Evolutionary conservation across 1,140 invertebrate genomes (phyloP), one percentile per base, ranked within the genome.

Genomic region (Drosophila jambulina): DNA sequence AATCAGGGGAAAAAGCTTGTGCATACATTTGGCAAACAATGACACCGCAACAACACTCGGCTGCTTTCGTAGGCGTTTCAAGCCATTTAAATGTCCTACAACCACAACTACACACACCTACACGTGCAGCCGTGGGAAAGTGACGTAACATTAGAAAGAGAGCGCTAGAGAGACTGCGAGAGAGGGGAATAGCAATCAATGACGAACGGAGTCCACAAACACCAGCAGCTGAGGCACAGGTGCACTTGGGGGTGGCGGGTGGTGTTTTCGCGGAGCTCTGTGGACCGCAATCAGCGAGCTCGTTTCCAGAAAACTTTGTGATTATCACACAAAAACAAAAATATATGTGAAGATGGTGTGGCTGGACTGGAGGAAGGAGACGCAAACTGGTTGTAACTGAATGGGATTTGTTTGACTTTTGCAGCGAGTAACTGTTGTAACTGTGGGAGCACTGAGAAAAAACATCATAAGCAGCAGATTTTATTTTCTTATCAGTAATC

Each of bases 71-170:
- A 46, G 76, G 76, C 75, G 76, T 78, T 78, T 54, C 57, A 75
- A 65, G 58, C 42, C 61, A 48, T 53, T 67, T 57, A 76, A 45
- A 68, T 65, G 58, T 36, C 49, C 56, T 59, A 65, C 34, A 77
- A 64, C 63, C 21, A 75, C 60, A 63, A 49, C 45, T 46, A 75
- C 49, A 78, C 32, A 36, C 51, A 54, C 51, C 15, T 36, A 54
- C 82, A 86, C 82, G 78, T 90, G 82, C 82, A 76, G 63, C 54
- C 81, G 85, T 90, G 85, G 80, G 85, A 88, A 88, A 90, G 85
- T 88, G 85, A 88, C 85, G 85, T 90, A 88, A 88, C 85, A 76
- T 82, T 85, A 85, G 83, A 87, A 68, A 83, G 72, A 82, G 82
- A 69, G 57, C 51, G 43, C 54, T 53, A 68, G 48, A 57, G 59